Base-by-base conservation (phyloP, 2,113 vertebrate genomes). In the Meriones unguiculatus region DNA sequence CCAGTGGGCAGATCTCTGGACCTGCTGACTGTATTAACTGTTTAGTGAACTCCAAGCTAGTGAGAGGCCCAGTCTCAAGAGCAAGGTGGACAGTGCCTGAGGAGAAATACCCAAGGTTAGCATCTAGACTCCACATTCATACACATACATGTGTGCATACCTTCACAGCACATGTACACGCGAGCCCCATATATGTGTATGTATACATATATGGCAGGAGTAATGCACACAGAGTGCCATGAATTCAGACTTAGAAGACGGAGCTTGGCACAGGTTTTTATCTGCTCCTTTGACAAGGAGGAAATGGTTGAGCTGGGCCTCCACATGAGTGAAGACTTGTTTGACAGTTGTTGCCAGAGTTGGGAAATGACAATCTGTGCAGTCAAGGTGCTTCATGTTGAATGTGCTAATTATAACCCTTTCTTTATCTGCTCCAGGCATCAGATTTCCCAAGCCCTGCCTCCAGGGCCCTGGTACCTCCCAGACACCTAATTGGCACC, bases 371-470 rank as follows among this genome's bases (percentile, higher is more conserved):
- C 50, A 30, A 7, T 78, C 54, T 35, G 59, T 1, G 5, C 54
- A n/a, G 38, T 72, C 90, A 50, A 0, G 0, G 0, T 87, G 62
- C 18, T 93, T 92, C 10, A 6, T 73, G 20, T 59, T 52, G 67
- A 90, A 54, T 70, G 76, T 87, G 67, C 89, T 95, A 89, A 97
- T 94, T 94, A 95, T 87, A 95, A 89, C 54, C 59, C 81, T 84
- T 84, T 95, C 89, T 91, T 46, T 96, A 96, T 87, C 95, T 92
- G 86, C 57, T 92, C 95, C 75, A 94, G 28, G 1, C 62, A 72
- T 89, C 75, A 72, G 89, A 64, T 95, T 94, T 97, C 91, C 89
- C 82, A 97, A 54, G 35, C 73, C 35, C 25, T 73, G 82, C 87
- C 84, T 92, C 89, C 69, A 50, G 81, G 95, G 35, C 11, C 73